Conservation (phyloP, 1,140 invertebrate genomes). For the Bombus balteatus region DNA sequence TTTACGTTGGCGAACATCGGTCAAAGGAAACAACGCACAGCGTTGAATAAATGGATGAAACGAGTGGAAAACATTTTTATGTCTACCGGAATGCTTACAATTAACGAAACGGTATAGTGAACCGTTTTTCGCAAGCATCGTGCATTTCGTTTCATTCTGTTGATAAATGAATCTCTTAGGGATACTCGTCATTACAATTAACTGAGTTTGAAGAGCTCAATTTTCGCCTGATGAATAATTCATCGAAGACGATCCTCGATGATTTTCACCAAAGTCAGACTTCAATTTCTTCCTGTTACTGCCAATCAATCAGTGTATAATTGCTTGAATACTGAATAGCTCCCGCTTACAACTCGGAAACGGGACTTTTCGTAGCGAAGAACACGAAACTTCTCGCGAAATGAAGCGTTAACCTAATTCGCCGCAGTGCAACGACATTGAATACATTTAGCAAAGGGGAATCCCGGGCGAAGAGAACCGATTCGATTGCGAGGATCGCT, state of each 20-base stretch:
- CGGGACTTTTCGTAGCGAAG: background rate
- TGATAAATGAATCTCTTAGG: background rate
- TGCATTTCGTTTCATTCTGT: background rate
- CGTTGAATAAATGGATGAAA: background rate
- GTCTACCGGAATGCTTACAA: no score
- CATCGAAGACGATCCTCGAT: background rate
- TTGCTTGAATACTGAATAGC: background rate
- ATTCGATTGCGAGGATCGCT: slow-evolving; percentile 17
- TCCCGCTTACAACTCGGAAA: no score
- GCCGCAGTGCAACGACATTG: background rate
- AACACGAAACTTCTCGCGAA: background rate
- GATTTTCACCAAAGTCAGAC: background rate
- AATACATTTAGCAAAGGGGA: slow-evolving; percentile 1
- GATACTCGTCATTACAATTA: no score
- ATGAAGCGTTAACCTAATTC: slow-evolving; percentile 29
- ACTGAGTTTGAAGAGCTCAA: no score
- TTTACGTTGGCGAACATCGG: background rate
- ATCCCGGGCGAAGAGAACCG: background rate
- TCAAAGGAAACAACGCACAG: background rate
- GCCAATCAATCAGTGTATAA: background rate
- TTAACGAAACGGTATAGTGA: background rate
- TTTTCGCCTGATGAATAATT: background rate
- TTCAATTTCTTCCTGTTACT: background rate
- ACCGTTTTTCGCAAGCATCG: background rate
- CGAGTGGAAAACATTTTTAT: background rate